A percentile compares a stretch with the other conserved stretches of the same genome.
Conservation (phyloP, 1,140 invertebrate species). For the Drosophila leontia region DNA sequence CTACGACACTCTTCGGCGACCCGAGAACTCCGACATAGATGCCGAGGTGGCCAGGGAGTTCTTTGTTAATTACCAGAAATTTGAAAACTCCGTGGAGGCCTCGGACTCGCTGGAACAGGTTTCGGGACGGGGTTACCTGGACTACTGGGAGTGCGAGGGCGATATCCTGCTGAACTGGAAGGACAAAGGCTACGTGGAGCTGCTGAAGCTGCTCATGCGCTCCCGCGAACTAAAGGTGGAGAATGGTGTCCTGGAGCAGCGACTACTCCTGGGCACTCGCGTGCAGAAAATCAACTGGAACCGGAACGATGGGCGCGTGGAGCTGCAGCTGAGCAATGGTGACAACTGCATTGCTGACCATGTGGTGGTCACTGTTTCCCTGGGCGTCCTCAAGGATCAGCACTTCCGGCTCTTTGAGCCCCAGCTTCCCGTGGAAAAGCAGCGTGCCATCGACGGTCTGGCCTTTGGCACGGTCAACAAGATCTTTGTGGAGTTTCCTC, state of each 20-base stretch:
- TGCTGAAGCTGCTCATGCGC: constrained; percentile 87
- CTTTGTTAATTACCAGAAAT: constrained; percentile 86
- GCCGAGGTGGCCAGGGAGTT: constrained; percentile 84
- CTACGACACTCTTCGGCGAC: constrained; percentile 69
- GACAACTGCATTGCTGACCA: constrained; percentile 87
- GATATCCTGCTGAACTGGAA: constrained; percentile 88
- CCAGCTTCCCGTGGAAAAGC: constrained; percentile 87
- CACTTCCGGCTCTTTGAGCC: constrained; percentile 87
- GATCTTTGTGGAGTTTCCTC: constrained; percentile 90
- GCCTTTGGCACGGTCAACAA: constrained; percentile 91
- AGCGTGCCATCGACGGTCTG: constrained; percentile 88
- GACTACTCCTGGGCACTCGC: constrained; percentile 85
- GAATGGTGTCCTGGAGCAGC: constrained; percentile 72
- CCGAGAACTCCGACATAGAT: constrained; percentile 77
- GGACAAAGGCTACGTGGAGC: constrained; percentile 86
- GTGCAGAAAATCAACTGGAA: constrained; percentile 86
- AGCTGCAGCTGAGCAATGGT: constrained; percentile 87
- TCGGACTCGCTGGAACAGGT: constrained; percentile 88
- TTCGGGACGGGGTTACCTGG: constrained; percentile 86
- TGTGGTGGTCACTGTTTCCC: constrained; percentile 89
- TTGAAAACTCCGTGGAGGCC: constrained; percentile 87
- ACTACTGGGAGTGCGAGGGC: constrained; percentile 88
- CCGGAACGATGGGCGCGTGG: constrained; percentile 73
- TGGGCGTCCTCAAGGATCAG: constrained; percentile 90
- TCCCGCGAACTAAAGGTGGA: constrained; percentile 82